Evolutionary conservation across 2,888 invertebrate species (phyloP).

Genomic region (Papilio elwesi): DNA sequence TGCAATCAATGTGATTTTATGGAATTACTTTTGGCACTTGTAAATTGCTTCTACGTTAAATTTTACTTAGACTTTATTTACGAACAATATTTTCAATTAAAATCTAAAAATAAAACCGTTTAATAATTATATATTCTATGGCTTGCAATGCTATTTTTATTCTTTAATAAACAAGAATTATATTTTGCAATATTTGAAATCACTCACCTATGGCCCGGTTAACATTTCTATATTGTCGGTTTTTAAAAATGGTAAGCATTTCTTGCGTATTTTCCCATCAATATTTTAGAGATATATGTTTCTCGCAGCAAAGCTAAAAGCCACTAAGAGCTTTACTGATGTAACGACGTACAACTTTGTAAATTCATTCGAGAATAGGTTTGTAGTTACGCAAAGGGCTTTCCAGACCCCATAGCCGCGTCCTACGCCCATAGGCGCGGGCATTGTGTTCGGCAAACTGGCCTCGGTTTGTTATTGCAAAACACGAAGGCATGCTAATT

Average conservation of each 20-base stretch:
- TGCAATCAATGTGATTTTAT: no score
- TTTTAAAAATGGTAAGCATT: not conserved
- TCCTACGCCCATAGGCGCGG: constrained; percentile 41
- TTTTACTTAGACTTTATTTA: no score
- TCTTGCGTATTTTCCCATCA: not conserved
- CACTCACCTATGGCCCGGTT: no score
- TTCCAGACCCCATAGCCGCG: constrained; percentile 9
- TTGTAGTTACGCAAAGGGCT: constrained; percentile 29
- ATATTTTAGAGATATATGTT: not conserved
- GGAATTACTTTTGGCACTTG: no score
- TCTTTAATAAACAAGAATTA: no score
- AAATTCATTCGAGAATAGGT: constrained; percentile 13
- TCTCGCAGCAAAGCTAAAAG: not conserved
- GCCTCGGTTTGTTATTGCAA: constrained; percentile 73
- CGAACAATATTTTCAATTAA: no score
- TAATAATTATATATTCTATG: no score
- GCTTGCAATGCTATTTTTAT: no score
- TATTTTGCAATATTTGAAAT: no score
- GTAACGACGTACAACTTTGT: constrained; percentile 5
- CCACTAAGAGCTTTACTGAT: not conserved
- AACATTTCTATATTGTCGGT: no score
- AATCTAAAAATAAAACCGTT: no score
- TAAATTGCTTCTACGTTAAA: no score
- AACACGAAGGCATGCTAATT: constrained; percentile 81
- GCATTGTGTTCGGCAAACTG: constrained; percentile 60